Evolutionary conservation across 2,797 vertebrate species (phyloP), one percentile per base, ranked within the genome.

Genomic region (Rhodeus uyekii): DNA sequence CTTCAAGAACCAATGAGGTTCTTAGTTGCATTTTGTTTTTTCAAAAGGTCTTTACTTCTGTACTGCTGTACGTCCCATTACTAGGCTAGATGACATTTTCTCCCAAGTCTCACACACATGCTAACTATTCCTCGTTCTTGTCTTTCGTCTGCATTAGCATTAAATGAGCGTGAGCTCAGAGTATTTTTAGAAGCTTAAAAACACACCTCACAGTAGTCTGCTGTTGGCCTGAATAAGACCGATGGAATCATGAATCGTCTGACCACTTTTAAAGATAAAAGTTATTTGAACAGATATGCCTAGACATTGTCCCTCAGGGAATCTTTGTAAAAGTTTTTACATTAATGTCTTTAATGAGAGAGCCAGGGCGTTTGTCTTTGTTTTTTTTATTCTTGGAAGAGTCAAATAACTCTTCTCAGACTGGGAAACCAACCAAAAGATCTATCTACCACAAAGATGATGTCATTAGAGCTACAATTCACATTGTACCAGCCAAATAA

Each of bases 191-290:
- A 81, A 84, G 83, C 80, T 75, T 19, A 78, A 65, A 77, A 68
- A 48, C 82, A 44, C 77, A 75, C 50, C 75, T 71, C 71, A 72
- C 38, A 58, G 84, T 78, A 69, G 68, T 83, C 64, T 29, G 69
- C 65, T 71, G 48, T 87, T 76, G 81, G 38, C 75, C 61, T 79
- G 83, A 68, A 78, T 69, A 42, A 50, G 84, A 83, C 75, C 74
- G 42, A 79, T 79, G 76, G 84, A 84, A 85, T 84, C 55, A 67
- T 87, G 86, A 87, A 85, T 90, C 91, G 90, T 90, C 90, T 90
- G 92, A 68, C 76, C 83, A 79, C 85, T 87, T 82, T 89, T 90
- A 88, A 86, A 93, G 85, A 92, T 90, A 83, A 91, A 91, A 91
- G 90, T 65, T 76, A 19, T 86, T 85, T 32, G 65, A 71, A 78